Evolutionary conservation across 2,113 vertebrate genomes (phyloP).

Genomic region (Alethe castanea): DNA sequence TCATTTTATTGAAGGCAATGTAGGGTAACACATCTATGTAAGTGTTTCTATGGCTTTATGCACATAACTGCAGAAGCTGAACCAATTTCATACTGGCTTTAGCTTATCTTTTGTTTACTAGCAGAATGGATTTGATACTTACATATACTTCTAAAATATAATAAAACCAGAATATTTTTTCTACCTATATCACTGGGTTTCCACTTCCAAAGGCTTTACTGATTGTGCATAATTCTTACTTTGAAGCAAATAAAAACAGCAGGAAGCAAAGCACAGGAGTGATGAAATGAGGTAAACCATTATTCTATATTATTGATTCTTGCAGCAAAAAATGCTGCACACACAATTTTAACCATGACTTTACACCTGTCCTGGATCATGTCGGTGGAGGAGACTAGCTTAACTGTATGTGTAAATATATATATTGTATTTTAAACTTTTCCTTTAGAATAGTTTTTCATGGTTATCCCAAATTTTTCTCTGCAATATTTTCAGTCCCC

Average conservation of each 20-base stretch:
- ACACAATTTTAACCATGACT: not conserved
- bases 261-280: not conserved
- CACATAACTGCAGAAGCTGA: not conserved
- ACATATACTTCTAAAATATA: not conserved
- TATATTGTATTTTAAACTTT: not conserved
- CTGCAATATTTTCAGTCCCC: not conserved
- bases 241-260: not conserved
- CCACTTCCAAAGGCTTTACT: not conserved
- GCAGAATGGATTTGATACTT: not conserved
- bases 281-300: not conserved
- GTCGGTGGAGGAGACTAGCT: not conserved
- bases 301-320: not conserved
- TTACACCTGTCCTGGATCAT: not conserved
- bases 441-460: slow-evolving; percentile 20
- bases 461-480: not conserved
- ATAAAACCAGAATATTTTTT: not conserved
- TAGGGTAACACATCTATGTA: not conserved
- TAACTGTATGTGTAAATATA: not conserved
- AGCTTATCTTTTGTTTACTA: not conserved
- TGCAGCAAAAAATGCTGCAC: not conserved
- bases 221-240: not conserved
- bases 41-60: not conserved
- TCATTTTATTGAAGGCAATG: not conserved
- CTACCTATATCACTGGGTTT: not conserved
- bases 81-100: not conserved